Evolutionary conservation across 2,113 vertebrate genomes (phyloP).

Genomic region (Pithys albifrons): DNA sequence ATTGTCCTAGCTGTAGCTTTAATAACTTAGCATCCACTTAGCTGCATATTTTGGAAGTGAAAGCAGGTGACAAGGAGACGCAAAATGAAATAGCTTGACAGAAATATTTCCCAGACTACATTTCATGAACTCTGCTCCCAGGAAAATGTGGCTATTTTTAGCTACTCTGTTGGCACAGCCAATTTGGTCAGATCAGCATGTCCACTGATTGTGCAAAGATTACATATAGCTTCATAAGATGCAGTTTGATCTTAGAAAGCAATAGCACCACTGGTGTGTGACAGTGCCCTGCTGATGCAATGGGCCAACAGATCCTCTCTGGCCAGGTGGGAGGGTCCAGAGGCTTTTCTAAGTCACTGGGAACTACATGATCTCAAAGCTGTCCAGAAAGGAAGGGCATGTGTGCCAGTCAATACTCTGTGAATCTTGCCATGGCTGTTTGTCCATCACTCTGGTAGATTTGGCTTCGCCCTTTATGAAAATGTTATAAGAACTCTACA

Average conservation of each 20-base stretch:
- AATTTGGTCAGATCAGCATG: not conserved
- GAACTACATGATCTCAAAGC: not conserved
- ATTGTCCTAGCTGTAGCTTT: not conserved
- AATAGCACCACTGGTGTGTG: rapidly evolving
- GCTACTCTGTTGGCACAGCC: not conserved
- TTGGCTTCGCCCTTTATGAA: not conserved
- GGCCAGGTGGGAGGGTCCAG: not conserved
- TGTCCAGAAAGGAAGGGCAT: not conserved
- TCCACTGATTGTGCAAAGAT: not conserved
- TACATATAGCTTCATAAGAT: not conserved
- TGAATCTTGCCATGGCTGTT: not conserved
- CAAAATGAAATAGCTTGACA: not conserved
- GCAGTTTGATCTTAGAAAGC: not conserved
- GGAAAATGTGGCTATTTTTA: not conserved
- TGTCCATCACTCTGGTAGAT: not conserved
- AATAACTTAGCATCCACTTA: not conserved
- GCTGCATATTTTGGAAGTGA: not conserved
- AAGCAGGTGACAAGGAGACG: not conserved
- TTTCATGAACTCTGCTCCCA: not conserved
- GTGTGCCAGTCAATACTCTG: not conserved
- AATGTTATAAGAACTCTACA: not conserved
- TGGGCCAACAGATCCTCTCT: not conserved
- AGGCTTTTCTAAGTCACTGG: not conserved
- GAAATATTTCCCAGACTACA: not conserved
- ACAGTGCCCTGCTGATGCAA: rapidly evolving